Evolutionary conservation across 2,797 vertebrate species (phyloP).

Genomic region (Carapus acus): DNA sequence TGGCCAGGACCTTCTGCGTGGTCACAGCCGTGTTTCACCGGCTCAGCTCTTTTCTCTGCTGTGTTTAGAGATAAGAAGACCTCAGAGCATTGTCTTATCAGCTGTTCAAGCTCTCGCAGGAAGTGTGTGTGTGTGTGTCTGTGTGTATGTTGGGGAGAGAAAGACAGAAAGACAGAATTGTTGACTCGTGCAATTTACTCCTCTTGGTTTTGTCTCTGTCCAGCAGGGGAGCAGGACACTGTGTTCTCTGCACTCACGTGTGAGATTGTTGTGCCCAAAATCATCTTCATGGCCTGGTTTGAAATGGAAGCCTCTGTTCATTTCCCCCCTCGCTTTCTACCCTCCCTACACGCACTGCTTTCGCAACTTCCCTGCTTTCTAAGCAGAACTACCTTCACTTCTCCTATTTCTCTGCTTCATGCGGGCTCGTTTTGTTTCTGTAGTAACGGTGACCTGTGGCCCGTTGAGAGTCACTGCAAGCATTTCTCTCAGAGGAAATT

Average conservation of each 20-base stretch:
- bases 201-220: slow-evolving; percentile 9
- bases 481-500: neutral
- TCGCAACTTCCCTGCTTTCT: slow-evolving; percentile 56
- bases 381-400: slow-evolving; percentile 24
- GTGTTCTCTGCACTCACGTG: slow-evolving; percentile 10
- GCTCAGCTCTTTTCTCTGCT: slow-evolving; percentile 51
- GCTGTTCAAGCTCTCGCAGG: slow-evolving; percentile 37
- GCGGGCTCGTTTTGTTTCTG: neutral
- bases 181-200: slow-evolving; percentile 44
- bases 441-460: neutral
- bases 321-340: slow-evolving; percentile 21
- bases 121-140: slow-evolving; percentile 52
- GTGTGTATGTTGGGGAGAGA: slow-evolving; percentile 22
- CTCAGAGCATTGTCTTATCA: slow-evolving; percentile 55
- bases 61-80: slow-evolving; percentile 55
- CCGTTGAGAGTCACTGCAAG: neutral
- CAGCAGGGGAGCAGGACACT: slow-evolving; percentile 9
- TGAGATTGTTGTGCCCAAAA: slow-evolving; percentile 16
- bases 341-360: slow-evolving; percentile 26
- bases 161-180: slow-evolving; percentile 24
- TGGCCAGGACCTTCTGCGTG: slow-evolving; percentile 24
- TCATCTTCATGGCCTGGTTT: slow-evolving; percentile 7
- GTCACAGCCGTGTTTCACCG: slow-evolving; percentile 31
- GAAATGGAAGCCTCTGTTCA: slow-evolving; percentile 16
- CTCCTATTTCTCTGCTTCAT: slow-evolving; percentile 28